Base-by-base conservation (phyloP, 2,888 invertebrate genomes). In the Sipha maydis region DNA sequence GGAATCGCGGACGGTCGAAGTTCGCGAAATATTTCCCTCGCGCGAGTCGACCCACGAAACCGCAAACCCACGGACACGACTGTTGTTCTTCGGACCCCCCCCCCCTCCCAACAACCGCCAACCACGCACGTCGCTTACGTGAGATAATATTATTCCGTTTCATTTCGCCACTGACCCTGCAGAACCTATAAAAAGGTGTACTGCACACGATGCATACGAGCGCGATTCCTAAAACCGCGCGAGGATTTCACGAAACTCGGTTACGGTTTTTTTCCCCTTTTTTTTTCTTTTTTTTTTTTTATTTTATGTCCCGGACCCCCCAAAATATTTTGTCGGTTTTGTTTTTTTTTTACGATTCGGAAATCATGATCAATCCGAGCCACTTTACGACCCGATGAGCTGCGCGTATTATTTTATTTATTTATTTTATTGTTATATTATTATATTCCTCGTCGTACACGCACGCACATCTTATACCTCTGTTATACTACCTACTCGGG, bases 341-440 rank as follows among this genome's bases (percentile, higher is more conserved):
- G 71, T 76, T 75, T 75, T 38, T 75, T 67, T 85, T 88, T 88
- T 88, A 88, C 86, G 86, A 88, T 88, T 80, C 17, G 73, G 73
- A 88, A 88, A 88, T 88, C 86, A 88, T 61, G 80, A 88, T 88
- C 80, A 88, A 88, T 88, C 86, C 80, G 75, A 34, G 54, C 71
- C 54, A 41, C 80, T 88, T 88, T 88, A 88, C 86, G 86, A 88
- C 80, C 80, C 86, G 86, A 86, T 79, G 86, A 86, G 56, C 86
- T 25, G 79, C 31, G 61, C 77, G 73, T 41, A 38, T 82, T 82
- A 69, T 82, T 69, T 69, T 83, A 83, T 83, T 83, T 73, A 73
- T 83, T 83, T 83, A 83, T 83, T 83, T 83, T 83, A 83, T 83
- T 83, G 54, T 83, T 83, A 83, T 83, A 83, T 83, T 83, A 83